Percentiles rank a stretch among this genome's conserved stretches.
These are phyloP conservation scores for Agrypnus murinus DNA, from an alignment of 2,888 invertebrate genomes.

Conservation along the genomic window DNA sequence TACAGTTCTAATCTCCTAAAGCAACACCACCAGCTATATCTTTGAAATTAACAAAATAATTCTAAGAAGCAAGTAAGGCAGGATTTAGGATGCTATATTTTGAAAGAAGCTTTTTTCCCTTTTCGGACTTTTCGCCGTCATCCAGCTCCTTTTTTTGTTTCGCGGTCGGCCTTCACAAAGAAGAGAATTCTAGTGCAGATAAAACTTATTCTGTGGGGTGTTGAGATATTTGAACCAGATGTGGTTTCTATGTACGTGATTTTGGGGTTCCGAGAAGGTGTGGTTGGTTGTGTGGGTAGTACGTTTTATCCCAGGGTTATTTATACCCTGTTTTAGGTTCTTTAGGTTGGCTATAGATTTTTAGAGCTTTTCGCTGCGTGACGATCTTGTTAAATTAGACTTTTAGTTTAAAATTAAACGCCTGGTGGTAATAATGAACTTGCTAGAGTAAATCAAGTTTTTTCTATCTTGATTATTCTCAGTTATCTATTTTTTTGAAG, in stretches of 20 bases:
- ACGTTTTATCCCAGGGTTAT: constrained; percentile 45
- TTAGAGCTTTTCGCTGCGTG: constrained; percentile 39
- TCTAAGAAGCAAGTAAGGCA: constrained; percentile 16
- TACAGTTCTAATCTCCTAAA: constrained; percentile 35
- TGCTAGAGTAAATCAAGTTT: constrained; percentile 6
- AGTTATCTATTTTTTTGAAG: too few species aligned
- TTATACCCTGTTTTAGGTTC: constrained; percentile 46
- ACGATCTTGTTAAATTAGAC: constrained; percentile 33
- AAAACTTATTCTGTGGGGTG: constrained; percentile 55
- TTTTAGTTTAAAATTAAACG: constrained; percentile 38
- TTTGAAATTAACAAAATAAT: constrained; percentile 32
- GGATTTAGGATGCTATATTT: background rate
- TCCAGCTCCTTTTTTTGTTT: constrained; percentile 28
- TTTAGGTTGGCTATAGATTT: constrained; percentile 43
- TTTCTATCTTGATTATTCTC: too few species aligned
- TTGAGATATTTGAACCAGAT: constrained; percentile 57
- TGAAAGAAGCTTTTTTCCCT: too few species aligned
- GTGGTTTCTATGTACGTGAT: constrained; percentile 55
- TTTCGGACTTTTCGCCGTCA: too few species aligned
- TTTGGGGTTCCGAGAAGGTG: constrained; percentile 52
- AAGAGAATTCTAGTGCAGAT: constrained; percentile 45
- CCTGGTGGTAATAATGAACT: background rate
- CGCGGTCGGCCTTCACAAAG: constrained; percentile 38
- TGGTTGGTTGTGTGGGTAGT: constrained; percentile 47
- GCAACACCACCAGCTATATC: constrained; percentile 6